Percentiles rank a stretch among this genome's conserved stretches.
phyloP scores from a whole-genome alignment of 1,140 invertebrate genomes.

The Nautilus pompilius region DNA sequence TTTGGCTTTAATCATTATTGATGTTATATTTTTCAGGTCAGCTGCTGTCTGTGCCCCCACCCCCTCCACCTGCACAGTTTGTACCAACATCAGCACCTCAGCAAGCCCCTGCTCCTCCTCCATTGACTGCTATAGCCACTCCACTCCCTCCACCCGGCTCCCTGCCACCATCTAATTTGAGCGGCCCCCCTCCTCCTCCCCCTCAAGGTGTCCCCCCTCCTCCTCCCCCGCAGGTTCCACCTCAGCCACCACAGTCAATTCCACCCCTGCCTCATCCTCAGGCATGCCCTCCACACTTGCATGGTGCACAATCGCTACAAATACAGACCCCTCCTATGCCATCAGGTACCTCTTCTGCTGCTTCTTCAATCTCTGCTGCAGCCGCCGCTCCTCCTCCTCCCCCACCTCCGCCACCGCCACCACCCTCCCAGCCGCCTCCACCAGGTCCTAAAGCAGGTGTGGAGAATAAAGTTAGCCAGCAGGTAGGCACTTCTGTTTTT shows the following conservation, averaged over 20 bases:
- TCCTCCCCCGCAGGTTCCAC: neutral
- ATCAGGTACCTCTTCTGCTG: conserved; percentile 3
- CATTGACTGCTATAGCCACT: neutral
- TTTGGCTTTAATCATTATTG: too few species aligned
- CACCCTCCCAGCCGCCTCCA: neutral
- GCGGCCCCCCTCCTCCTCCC: neutral
- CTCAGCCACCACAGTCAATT: neutral
- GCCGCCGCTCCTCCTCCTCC: neutral
- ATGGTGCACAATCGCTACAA: conserved; percentile 1
- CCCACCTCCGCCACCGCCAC: neutral
- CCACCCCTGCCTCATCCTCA: neutral
- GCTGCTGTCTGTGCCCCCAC: conserved; percentile 9
- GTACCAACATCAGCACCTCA: neutral
- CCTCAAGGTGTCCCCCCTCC: neutral
- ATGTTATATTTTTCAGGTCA: neutral
- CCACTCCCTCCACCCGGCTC: neutral
- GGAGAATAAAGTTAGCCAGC: neutral
- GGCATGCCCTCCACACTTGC: conserved; percentile 7
- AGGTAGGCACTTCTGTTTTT: neutral
- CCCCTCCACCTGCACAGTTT: conserved; percentile 2
- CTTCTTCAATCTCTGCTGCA: conserved; percentile 4
- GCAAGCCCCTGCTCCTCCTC: neutral
- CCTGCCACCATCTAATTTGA: neutral
- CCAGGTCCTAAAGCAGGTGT: neutral
- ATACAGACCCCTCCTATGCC: conserved; percentile 8